phyloP scores from a whole-genome alignment of 2,797 vertebrate species.

The Hoplostethus atlanticus region DNA sequence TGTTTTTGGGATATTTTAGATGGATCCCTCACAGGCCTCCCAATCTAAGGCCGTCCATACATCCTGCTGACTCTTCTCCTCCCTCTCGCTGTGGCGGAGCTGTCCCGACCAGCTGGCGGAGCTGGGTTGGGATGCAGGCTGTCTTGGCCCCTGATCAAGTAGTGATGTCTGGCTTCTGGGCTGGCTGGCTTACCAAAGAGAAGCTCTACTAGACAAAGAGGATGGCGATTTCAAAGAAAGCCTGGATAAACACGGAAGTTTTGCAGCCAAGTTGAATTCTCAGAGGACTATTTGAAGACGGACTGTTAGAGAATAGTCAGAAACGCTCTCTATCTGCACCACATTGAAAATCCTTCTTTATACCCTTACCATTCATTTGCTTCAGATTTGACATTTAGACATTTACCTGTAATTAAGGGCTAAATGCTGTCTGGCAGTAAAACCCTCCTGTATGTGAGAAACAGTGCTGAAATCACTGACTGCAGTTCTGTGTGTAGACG shows the following conservation, averaged over 20 bases:
- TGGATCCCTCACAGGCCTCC: constrained; percentile 23
- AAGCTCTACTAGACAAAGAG: constrained; percentile 41
- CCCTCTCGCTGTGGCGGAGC: constrained; percentile 40
- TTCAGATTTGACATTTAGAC: not conserved
- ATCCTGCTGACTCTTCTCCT: constrained; percentile 45
- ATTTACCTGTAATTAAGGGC: constrained; percentile 6
- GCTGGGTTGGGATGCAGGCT: constrained; percentile 66
- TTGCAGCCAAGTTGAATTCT: constrained; percentile 31
- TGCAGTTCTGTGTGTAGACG: constrained; percentile 12
- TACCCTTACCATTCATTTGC: constrained; percentile 7
- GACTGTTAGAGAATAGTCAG: not conserved
- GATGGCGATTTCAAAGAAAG: constrained; percentile 36
- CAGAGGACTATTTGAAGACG: constrained; percentile 25
- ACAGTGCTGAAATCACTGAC: constrained; percentile 10
- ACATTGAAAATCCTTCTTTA: not conserved
- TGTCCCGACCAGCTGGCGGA: constrained; percentile 75
- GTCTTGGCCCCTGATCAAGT: constrained; percentile 73
- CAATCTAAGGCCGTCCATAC: constrained; percentile 44
- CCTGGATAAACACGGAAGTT: constrained; percentile 32
- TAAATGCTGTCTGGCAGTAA: not conserved
- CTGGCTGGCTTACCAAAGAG: constrained; percentile 52
- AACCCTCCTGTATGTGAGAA: constrained; percentile 21
- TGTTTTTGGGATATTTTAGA: constrained; percentile 58
- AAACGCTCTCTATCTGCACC: constrained; percentile 10
- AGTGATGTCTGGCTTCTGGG: constrained; percentile 64